Evolutionary conservation across 2,888 invertebrate species (phyloP), one percentile per base, ranked within the genome.

Genomic region (Brassicogethes aeneus): DNA sequence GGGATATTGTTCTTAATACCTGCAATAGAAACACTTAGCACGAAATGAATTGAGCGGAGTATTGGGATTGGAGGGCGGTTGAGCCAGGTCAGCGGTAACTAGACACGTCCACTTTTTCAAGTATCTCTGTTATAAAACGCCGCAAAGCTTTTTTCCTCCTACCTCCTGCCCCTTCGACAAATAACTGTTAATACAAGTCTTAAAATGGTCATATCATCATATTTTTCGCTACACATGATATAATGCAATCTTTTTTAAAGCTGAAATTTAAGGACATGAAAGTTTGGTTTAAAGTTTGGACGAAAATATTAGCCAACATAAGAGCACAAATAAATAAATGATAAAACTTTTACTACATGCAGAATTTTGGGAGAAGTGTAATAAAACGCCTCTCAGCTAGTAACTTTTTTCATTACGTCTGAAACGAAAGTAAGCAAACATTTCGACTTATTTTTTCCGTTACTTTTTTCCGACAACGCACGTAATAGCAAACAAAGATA

Each of bases 31-130:
- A 43, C 48, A 53, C 47, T 53, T 50, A 50, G 52, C 54, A 54
- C 54, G 54, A 47, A 53, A 43, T 41, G 46, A 41, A 44, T 46
- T 41, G 47, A 44, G 39, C 37, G 47, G 42, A 41, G 48, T 46
- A 40, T 40, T 42, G 39, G 44, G 37, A 42, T 31, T 36, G n/a
- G 12, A 31, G 31, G 29, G 39, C n/a, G 40, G 47, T 43, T 54
- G 51, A 54, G 51, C 54, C 52, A 50, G 51, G 54, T 52, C 52
- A 51, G 50, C 49, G 43, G 42, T 47, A 46, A 48, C 42, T 48
- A 45, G 45, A 49, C 54, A 54, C 54, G 54, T 54, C 49, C 51
- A 50, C 42, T 47, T 50, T 50, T 48, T 46, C 45, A 36, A 23
- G 23, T 5, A 23, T 23, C n/a, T 23, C 23, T 7, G 5, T 23